These are phyloP conservation scores for Pogonocichla stellata DNA, from an alignment of 2,113 vertebrate genomes.

Conservation along the genomic window DNA sequence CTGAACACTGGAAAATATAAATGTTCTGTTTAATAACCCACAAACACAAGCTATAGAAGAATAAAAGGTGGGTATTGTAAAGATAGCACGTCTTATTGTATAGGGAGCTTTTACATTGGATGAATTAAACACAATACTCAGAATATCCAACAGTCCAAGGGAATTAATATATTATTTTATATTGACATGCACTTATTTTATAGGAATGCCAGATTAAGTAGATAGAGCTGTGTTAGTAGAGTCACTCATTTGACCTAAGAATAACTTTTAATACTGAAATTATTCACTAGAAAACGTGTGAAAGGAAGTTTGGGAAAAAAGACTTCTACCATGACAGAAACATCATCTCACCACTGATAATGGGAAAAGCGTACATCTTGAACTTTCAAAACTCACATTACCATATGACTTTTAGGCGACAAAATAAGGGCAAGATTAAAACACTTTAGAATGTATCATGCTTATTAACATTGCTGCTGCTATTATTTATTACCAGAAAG, in stretches of 20 bases:
- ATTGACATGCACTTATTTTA: neutral
- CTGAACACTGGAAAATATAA: neutral
- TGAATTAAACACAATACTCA: neutral
- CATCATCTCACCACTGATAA: neutral
- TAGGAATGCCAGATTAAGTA: neutral
- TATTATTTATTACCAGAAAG: neutral
- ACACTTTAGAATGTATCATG: neutral
- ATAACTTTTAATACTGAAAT: neutral
- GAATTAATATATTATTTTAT: neutral
- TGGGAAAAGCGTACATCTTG: neutral
- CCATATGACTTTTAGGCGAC: neutral
- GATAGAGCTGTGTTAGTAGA: neutral
- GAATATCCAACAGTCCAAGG: neutral
- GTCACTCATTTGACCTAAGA: neutral
- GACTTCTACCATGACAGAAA: neutral
- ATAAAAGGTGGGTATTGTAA: neutral
- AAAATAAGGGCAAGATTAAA: neutral
- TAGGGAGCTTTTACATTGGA: neutral
- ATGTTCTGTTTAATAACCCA: neutral
- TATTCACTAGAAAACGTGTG: neutral
- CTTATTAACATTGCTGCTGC: neutral
- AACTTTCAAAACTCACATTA: slow-evolving; percentile 1
- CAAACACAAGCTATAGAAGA: neutral
- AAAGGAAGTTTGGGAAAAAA: neutral
- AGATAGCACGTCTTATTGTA: fast-evolving